Percentiles rank a stretch among this genome's conserved stretches.
Conservation (phyloP, 2,797 vertebrate genomes). For the Enteromius afrohamiltoni region DNA sequence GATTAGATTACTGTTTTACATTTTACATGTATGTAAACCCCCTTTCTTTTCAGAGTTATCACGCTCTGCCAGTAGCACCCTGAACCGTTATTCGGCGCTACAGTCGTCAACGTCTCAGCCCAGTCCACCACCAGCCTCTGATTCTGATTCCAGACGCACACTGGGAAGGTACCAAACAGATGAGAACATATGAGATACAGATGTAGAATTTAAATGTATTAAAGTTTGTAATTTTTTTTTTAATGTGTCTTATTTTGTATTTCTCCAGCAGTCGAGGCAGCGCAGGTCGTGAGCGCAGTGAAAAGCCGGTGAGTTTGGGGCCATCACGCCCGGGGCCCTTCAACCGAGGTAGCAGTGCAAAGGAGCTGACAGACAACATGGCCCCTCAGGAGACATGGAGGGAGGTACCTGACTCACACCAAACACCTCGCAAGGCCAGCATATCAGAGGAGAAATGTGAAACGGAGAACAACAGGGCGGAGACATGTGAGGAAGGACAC, state of each 20-base stretch:
- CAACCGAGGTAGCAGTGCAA: constrained; percentile 82
- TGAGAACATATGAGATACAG: not conserved
- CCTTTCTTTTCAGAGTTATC: constrained; percentile 81
- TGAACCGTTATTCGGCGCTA: constrained; percentile 94
- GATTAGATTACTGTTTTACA: not conserved
- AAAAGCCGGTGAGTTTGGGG: constrained; percentile 81
- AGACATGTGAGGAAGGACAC: constrained; percentile 76
- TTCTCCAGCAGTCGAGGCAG: constrained; percentile 75
- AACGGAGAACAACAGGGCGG: constrained; percentile 77
- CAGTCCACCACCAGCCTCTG: constrained; percentile 75
- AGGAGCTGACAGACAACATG: constrained; percentile 86
- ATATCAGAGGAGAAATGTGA: constrained; percentile 83
- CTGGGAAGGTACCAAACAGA: constrained; percentile 85
- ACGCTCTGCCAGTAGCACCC: constrained; percentile 84
- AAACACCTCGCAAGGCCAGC: constrained; percentile 73
- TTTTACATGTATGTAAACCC: not conserved
- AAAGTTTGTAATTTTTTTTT: not conserved
- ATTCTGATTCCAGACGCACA: constrained; percentile 87
- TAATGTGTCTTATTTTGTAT: not conserved
- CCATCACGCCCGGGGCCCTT: constrained; percentile 79
- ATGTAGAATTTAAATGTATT: not conserved
- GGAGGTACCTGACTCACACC: constrained; percentile 81
- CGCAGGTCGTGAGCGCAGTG: constrained; percentile 85
- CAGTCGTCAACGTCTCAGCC: constrained; percentile 83
- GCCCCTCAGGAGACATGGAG: constrained; percentile 81